These are phyloP conservation scores for Callionymus lyra DNA, from an alignment of 2,113 vertebrate genomes.

Conservation along the genomic window DNA sequence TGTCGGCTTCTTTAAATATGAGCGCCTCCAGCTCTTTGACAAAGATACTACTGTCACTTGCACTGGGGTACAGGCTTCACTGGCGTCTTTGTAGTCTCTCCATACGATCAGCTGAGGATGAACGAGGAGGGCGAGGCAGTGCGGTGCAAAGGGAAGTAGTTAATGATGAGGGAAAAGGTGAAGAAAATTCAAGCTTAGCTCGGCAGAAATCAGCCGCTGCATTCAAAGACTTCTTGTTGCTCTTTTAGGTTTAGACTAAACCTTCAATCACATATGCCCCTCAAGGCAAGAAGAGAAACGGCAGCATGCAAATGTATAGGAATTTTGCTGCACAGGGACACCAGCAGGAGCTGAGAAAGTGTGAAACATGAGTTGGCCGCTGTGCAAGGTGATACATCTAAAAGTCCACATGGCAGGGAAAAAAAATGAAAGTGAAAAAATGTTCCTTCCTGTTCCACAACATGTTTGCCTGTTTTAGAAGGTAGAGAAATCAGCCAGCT, in stretches of 20 bases:
- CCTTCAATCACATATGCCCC: slow-evolving; percentile 46
- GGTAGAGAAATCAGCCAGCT: slow-evolving; percentile 66
- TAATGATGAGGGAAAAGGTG: slow-evolving; percentile 55
- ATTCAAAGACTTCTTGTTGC: slow-evolving; percentile 26
- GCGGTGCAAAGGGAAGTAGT: slow-evolving; percentile 35
- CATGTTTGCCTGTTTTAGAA: slow-evolving; percentile 65
- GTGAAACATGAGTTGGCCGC: slow-evolving; percentile 21
- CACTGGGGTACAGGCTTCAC: slow-evolving; percentile 30
- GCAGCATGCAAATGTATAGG: slow-evolving; percentile 34
- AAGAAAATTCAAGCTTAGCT: slow-evolving; percentile 55
- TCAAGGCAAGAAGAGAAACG: too few species aligned
- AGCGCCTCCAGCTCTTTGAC: slow-evolving; percentile 38
- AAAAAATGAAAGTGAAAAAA: slow-evolving; percentile 7
- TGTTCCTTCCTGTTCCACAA: slow-evolving; percentile 55
- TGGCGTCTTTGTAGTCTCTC: slow-evolving; percentile 37
- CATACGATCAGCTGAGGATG: slow-evolving; percentile 24
- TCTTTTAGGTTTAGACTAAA: slow-evolving; percentile 43
- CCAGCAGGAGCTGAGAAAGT: slow-evolving; percentile 12
- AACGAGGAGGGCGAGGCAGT: slow-evolving; percentile 18
- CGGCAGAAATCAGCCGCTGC: slow-evolving; percentile 46
- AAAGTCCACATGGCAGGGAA: slow-evolving; percentile 11
- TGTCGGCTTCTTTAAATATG: slow-evolving; percentile 44
- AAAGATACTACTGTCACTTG: slow-evolving; percentile 43
- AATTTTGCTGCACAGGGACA: slow-evolving; percentile 17
- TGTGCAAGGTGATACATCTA: slow-evolving; percentile 26